These are phyloP conservation scores for Antechinus stuartii DNA, from an alignment of 2,113 vertebrate species.

Conservation along the genomic window DNA sequence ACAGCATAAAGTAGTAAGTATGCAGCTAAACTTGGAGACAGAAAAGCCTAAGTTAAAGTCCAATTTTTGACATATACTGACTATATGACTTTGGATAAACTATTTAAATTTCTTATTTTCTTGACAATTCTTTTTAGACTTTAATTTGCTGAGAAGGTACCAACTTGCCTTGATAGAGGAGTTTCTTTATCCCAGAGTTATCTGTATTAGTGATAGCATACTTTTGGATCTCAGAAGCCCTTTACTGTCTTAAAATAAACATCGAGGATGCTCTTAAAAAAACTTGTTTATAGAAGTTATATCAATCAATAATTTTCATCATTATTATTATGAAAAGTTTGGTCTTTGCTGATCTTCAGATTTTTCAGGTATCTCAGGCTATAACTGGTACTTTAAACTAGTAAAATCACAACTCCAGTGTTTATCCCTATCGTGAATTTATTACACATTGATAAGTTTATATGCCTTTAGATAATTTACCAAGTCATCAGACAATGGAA, in stretches of 20 bases:
- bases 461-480: not conserved
- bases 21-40: not conserved
- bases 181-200: not conserved
- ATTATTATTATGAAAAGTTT: not conserved
- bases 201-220: not conserved
- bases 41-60: not conserved
- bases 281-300: not conserved
- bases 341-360: not conserved
- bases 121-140: not conserved
- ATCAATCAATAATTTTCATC: not conserved
- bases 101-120: not conserved
- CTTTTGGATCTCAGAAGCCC: not conserved
- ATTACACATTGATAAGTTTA: not conserved
- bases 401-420: not conserved
- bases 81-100: not conserved
- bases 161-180: not conserved
- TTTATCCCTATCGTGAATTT: not conserved
- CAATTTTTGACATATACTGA: not conserved
- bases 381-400: not conserved
- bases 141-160: not conserved
- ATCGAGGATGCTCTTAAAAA: not conserved
- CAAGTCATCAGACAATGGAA: constrained; percentile 10
- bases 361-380: not conserved
- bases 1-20: not conserved
- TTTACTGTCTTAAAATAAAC: not conserved